Conservation (phyloP, 2,113 vertebrate genomes). For the Phoxinus phoxinus region DNA sequence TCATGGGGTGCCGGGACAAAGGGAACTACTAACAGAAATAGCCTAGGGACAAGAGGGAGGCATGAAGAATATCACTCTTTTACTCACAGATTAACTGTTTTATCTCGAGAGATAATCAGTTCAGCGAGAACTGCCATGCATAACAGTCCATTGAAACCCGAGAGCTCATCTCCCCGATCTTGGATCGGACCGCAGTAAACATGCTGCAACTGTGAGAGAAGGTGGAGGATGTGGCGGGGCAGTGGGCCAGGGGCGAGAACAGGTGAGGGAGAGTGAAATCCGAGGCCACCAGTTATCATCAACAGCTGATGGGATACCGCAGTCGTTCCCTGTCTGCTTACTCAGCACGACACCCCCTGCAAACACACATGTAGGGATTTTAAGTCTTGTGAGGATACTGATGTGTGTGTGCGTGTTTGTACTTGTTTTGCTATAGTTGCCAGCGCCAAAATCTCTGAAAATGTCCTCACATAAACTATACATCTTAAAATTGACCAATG, state of each 20-base stretch:
- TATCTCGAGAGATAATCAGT: constrained; percentile 21
- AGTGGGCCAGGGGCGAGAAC: constrained; percentile 2
- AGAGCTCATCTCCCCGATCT: constrained; percentile 26
- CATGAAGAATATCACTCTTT: not conserved
- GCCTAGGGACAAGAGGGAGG: not conserved
- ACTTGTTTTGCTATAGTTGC: not conserved
- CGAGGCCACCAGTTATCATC: not conserved
- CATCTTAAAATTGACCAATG: not conserved
- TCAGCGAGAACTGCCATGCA: not conserved
- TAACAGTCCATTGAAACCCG: constrained; percentile 6
- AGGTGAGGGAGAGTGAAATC: constrained; percentile 43
- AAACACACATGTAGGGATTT: not conserved
- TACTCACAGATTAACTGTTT: not conserved
- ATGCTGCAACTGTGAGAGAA: not conserved
- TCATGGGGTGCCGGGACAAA: constrained; percentile 3
- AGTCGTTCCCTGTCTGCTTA: constrained; percentile 1
- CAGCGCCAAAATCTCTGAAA: not conserved
- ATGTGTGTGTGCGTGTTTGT: not conserved
- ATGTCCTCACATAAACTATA: not conserved
- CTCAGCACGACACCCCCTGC: not conserved
- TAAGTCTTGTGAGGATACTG: not conserved
- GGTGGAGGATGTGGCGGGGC: not conserved
- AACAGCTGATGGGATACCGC: constrained; percentile 27
- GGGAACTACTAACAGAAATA: constrained; percentile 13
- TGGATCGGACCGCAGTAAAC: constrained; percentile 1